Percentiles rank a stretch among this genome's conserved stretches.
phyloP scores from a whole-genome alignment of 2,797 vertebrate species.

The Scarus forsteni region DNA sequence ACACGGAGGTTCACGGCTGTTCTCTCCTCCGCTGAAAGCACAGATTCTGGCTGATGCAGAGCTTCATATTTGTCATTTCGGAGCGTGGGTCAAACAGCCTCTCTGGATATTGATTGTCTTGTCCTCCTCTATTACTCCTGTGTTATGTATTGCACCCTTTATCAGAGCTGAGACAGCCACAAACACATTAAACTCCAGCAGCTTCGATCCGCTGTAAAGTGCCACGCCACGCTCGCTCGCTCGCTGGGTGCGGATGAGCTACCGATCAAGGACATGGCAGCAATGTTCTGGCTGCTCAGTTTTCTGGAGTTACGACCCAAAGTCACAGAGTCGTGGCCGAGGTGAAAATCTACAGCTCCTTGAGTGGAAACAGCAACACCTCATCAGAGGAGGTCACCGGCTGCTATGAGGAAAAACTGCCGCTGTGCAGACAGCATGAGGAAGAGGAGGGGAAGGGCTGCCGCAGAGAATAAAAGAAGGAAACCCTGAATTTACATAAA shows the following conservation, averaged over 20 bases:
- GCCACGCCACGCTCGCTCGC: conserved; percentile 20
- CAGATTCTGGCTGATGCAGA: conserved; percentile 42
- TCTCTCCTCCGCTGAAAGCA: conserved; percentile 23
- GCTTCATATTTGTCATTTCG: conserved; percentile 77
- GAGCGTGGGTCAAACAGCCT: conserved; percentile 74
- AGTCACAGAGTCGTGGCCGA: conserved; percentile 42
- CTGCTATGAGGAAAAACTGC: conserved; percentile 22
- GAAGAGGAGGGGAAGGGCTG: background rate
- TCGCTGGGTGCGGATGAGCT: conserved; percentile 50
- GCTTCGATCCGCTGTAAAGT: conserved; percentile 78
- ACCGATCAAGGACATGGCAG: conserved; percentile 59
- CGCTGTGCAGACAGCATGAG: background rate
- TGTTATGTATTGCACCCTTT: conserved; percentile 79
- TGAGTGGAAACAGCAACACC: conserved; percentile 19
- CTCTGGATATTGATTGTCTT: conserved; percentile 81
- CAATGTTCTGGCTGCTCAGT: conserved; percentile 39
- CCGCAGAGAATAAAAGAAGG: no score
- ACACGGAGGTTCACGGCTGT: conserved; percentile 6
- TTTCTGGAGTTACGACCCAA: conserved; percentile 65
- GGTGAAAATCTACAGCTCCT: conserved; percentile 58
- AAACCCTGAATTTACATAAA: no score
- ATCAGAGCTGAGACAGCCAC: conserved; percentile 75
- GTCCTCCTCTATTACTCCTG: conserved; percentile 77
- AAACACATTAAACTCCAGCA: conserved; percentile 78
- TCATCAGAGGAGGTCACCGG: conserved; percentile 40